These are phyloP conservation scores for Galleria mellonella DNA, from an alignment of 1,140 invertebrate species.

Conservation along the genomic window DNA sequence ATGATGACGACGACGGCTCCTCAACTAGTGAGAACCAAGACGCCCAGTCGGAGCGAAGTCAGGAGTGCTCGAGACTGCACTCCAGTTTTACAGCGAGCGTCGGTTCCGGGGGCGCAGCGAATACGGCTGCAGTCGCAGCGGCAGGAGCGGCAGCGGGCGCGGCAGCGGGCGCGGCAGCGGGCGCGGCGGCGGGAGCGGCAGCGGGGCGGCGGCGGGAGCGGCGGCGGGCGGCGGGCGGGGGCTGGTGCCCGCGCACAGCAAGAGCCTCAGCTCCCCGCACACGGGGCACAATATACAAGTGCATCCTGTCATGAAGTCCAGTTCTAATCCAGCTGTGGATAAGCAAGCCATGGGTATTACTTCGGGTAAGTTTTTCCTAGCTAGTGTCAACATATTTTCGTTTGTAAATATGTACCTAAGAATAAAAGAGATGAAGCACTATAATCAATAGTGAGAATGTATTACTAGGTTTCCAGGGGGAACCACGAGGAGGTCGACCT, in stretches of 20 bases:
- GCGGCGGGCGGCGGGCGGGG: no score
- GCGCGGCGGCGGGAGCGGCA: constrained; percentile 30
- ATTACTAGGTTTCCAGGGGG: no score
- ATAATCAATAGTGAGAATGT: no score
- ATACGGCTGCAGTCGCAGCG: no score
- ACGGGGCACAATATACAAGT: constrained; percentile 57
- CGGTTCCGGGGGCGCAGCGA: constrained; percentile 41
- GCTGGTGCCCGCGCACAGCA: constrained; percentile 48
- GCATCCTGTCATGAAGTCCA: constrained; percentile 70
- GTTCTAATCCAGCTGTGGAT: constrained; percentile 66
- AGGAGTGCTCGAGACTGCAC: no score
- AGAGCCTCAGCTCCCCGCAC: constrained; percentile 57
- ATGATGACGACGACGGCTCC: constrained; percentile 78
- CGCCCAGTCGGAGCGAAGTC: no score
- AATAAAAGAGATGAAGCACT: constrained; percentile 2
- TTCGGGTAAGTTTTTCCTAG: constrained; percentile 36
- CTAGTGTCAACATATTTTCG: neutral
- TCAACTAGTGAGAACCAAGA: constrained; percentile 69
- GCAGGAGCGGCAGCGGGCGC: no score
- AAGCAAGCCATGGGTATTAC: constrained; percentile 69
- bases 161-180: no score
- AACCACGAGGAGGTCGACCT: no score
- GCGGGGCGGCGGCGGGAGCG: neutral
- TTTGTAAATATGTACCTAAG: neutral
- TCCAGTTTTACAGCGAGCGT: no score